Percentiles rank a stretch among this genome's conserved stretches.
Conservation (phyloP, 2,113 vertebrate species). For the Pomatorhinus ruficollis region DNA sequence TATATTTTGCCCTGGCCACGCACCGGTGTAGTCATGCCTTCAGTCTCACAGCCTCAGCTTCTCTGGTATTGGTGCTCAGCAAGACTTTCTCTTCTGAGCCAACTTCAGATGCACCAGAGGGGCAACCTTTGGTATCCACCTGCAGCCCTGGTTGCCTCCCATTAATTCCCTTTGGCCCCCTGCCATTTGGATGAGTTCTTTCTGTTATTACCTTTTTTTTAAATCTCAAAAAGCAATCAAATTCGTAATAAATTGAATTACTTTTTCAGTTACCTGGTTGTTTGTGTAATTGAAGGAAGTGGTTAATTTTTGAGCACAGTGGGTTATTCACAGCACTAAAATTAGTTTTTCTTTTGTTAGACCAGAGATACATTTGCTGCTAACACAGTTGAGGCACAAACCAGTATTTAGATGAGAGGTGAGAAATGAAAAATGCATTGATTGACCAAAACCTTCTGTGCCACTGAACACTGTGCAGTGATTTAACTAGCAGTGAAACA, state of each 20-base stretch:
- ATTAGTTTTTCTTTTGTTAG: constrained; percentile 25
- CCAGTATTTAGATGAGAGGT: not conserved
- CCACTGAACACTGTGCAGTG: not conserved
- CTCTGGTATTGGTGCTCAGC: not conserved
- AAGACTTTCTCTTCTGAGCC: not conserved
- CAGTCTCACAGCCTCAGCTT: not conserved
- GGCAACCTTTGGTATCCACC: not conserved
- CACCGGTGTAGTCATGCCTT: rapidly evolving
- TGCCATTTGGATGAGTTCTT: not conserved
- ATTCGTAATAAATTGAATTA: not conserved
- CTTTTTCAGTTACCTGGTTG: not conserved
- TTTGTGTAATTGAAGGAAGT: constrained; percentile 27
- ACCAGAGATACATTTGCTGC: not conserved
- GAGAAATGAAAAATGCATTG: constrained; percentile 29
- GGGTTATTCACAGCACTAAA: not conserved
- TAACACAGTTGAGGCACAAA: not conserved
- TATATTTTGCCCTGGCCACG: not conserved
- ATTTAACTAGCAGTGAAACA: not conserved
- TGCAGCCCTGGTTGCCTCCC: not conserved
- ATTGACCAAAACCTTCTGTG: constrained; percentile 38
- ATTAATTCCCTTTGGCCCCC: not conserved
- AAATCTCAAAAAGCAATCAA: not conserved
- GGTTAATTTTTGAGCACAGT: constrained; percentile 20
- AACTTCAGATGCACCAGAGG: not conserved
- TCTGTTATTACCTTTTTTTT: not conserved